Evolutionary conservation across 2,797 vertebrate species (phyloP), one percentile per base, ranked within the genome.

Genomic region (Sebastes steindachneri): DNA sequence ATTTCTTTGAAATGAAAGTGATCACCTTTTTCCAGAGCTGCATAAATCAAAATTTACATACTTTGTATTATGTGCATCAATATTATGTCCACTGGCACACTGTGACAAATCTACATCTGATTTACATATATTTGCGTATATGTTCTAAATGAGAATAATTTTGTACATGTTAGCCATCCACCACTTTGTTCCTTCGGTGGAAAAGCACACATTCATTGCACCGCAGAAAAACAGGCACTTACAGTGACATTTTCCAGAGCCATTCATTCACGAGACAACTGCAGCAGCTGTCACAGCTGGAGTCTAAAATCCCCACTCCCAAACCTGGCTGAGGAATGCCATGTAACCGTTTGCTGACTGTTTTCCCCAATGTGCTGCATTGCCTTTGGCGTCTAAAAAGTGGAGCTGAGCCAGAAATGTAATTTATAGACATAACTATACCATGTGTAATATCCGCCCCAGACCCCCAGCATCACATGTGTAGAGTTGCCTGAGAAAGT

Each of bases 261-360:
- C 7, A 37, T 57, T 79, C 23, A 64, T 73, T 78, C 73, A 73
- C 48, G 63, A 55, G 66, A 73, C 68, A 64, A 65, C 51, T 79
- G 59, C 41, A 57, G 53, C 74, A 84, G 80, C 67, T 58, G 62
- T 73, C 66, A 84, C 85, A 87, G 77, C 58, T 68, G 59, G 37
- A 72, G 37, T 28, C 51, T n/a, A n/a, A 67, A 64, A 71, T 68
- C 48, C 19, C 41, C 26, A n/a, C 21, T 62, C 9, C 28, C 57
- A 80, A 62, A 66, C 37, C 25, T 53, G 11, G 1, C 35, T 25
- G 26, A 75, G 26, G 28, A 54, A 57, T 75, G 26, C 3, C 21
- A 33, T 63, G 54, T 28, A 35, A 60, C 9, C 9, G 1, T 59
- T 51, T 17, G 35, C 25, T 23, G 9, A 53, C 25, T 33, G 33